A percentile compares a stretch with the other conserved stretches of the same genome.
These are phyloP conservation scores for Thaumetopoea pityocampa DNA, from an alignment of 1,140 invertebrate genomes.

Conservation along the genomic window DNA sequence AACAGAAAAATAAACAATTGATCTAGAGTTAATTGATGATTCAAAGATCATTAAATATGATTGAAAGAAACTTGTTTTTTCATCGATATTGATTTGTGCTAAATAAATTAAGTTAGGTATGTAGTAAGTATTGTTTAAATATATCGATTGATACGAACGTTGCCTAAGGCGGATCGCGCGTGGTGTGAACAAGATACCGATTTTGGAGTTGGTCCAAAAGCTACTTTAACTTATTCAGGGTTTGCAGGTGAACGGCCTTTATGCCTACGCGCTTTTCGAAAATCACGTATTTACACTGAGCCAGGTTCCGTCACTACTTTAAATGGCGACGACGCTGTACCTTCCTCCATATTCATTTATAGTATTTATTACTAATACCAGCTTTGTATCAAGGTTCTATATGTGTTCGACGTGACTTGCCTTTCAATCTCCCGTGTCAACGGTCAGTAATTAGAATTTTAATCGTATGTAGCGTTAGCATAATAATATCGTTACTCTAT, in stretches of 20 bases:
- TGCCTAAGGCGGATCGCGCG: too few relatives aligned
- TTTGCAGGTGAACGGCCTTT: conserved; percentile 39
- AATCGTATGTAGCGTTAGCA: too few relatives aligned
- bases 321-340: conserved; percentile 20
- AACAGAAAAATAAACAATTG: too few relatives aligned
- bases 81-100: too few relatives aligned
- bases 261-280: conserved; percentile 36
- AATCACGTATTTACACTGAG: conserved; percentile 12
- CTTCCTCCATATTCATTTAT: conserved; percentile 14
- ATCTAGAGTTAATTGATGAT: too few relatives aligned
- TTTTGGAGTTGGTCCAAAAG: conserved; percentile 39
- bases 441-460: conserved; percentile 10
- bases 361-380: conserved; percentile 21
- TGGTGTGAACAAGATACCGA: conserved; percentile 20
- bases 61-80: too few relatives aligned
- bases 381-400: conserved; percentile 10
- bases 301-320: too few relatives aligned
- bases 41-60: too few relatives aligned
- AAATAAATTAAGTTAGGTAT: too few relatives aligned
- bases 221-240: conserved; percentile 39
- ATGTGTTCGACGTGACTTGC: conserved; percentile 13
- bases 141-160: too few relatives aligned
- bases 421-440: conserved; percentile 3
- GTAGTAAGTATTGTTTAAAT: too few relatives aligned
- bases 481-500: conserved; percentile 11